Base-by-base conservation (phyloP, 2,888 invertebrate genomes). In the Tetragonula carbonaria region DNA sequence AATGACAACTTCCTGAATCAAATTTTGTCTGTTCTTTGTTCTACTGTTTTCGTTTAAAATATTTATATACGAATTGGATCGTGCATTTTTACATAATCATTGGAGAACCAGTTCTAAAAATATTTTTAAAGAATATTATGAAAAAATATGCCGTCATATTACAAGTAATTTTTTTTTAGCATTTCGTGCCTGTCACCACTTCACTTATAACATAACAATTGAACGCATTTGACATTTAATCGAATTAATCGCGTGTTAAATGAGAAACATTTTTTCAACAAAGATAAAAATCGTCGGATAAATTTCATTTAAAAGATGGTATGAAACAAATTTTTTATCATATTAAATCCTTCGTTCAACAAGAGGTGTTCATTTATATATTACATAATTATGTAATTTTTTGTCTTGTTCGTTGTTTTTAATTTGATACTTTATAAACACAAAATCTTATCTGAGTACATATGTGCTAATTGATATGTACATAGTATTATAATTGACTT, bases 11-110 rank as follows among this genome's bases (percentile, higher is more conserved):
- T 50, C 6, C 3, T 23, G 33, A 45, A 23, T 2, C 45, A 0
- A 14, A 45, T 21, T 23, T 65, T 73, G 57, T 28, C 23, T 45
- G 16, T 53, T n/a, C 6, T n/a, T 18, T 55, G 18, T 55, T 28
- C 16, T 14, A 14, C 16, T 66, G 38, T 71, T 50, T 11, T 53
- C 50, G 33, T 21, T 14, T 50, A 62, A 38, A 23, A 65, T 18
- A 33, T 62, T 73, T 78, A 1, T 70, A 21, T 45, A 45, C 45
- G 8, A 74, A 57, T 68, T 33, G 53, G 50, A 53, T 71, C 57
- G 51, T 67, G 55, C 38, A 80, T 79, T 88, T 90, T 88, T 91
- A 91, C 77, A 88, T 91, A 91, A 91, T 87, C 91, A 66, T 57
- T 57, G 50, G 63, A 63, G 53, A 66, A 63, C 67, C 28, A 45